Conservation (phyloP, 2,797 vertebrate genomes). For the Corythornis leucogaster region DNA sequence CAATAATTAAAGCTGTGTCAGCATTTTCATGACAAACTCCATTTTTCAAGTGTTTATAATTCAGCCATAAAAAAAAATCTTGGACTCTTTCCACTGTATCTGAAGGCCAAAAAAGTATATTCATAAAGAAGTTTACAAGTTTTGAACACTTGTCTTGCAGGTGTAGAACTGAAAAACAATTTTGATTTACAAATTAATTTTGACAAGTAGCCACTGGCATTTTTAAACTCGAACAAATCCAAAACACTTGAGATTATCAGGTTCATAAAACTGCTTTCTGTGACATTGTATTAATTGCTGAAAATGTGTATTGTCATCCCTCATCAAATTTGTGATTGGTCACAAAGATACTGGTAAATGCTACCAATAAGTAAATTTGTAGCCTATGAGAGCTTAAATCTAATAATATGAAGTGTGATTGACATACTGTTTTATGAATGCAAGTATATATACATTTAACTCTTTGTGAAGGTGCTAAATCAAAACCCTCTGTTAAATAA, state of each 20-base stretch:
- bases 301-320: slow-evolving; percentile 17
- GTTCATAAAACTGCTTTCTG: slow-evolving; percentile 24
- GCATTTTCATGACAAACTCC: slow-evolving; percentile 50
- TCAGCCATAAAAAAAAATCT: slow-evolving; percentile 51
- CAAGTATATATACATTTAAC: not conserved
- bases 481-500: not conserved
- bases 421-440: not conserved
- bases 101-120: slow-evolving; percentile 21
- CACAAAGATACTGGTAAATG: slow-evolving; percentile 8
- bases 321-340: slow-evolving; percentile 17
- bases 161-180: slow-evolving; percentile 49
- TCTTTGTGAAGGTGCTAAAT: slow-evolving; percentile 21
- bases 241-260: slow-evolving; percentile 32
- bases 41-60: slow-evolving; percentile 66
- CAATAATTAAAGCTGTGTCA: slow-evolving; percentile 68
- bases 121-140: slow-evolving; percentile 56
- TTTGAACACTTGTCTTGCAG: slow-evolving; percentile 68
- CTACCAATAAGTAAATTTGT: not conserved
- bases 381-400: not conserved
- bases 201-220: slow-evolving; percentile 40
- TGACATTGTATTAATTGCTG: slow-evolving; percentile 33
- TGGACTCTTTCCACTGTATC: slow-evolving; percentile 43
- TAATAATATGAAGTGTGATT: not conserved
- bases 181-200: slow-evolving; percentile 44
- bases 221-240: slow-evolving; percentile 36